phyloP scores from a whole-genome alignment of 2,888 invertebrate genomes.

The Allygus modestus region DNA sequence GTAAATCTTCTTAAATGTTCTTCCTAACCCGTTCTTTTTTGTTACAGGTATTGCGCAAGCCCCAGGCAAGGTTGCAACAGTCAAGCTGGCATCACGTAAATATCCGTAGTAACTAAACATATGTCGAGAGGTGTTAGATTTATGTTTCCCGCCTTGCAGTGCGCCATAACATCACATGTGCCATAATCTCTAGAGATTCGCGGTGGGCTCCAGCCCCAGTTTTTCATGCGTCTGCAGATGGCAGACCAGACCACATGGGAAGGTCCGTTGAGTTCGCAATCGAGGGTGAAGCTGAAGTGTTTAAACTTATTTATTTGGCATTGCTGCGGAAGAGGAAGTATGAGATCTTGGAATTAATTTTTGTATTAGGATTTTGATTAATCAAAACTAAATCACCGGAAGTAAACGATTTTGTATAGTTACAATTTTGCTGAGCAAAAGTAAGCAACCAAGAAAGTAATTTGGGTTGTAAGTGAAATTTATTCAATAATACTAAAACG shows the following conservation, averaged over 20 bases:
- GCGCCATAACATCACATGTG: constrained; percentile 44
- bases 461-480: too few relatives aligned
- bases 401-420: too few relatives aligned
- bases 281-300: not conserved
- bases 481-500: too few relatives aligned
- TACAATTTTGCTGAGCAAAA: too few relatives aligned
- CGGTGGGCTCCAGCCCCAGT: constrained; percentile 23
- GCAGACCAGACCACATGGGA: constrained; percentile 28
- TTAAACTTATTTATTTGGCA: not conserved
- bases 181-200: constrained; percentile 27
- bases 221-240: constrained; percentile 3
- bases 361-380: too few relatives aligned
- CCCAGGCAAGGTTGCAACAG: not conserved
- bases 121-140: constrained; percentile 37
- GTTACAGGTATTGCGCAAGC: constrained; percentile 30
- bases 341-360: too few relatives aligned
- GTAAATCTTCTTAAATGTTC: too few relatives aligned
- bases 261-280: not conserved
- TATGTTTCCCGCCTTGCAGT: constrained; percentile 44
- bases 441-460: too few relatives aligned
- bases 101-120: constrained; percentile 21
- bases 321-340: too few relatives aligned
- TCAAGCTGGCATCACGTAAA: not conserved
- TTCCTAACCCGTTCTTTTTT: too few relatives aligned
- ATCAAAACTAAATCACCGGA: too few relatives aligned